Conservation (phyloP, 1,140 invertebrate genomes). For the Colletes gigas region DNA sequence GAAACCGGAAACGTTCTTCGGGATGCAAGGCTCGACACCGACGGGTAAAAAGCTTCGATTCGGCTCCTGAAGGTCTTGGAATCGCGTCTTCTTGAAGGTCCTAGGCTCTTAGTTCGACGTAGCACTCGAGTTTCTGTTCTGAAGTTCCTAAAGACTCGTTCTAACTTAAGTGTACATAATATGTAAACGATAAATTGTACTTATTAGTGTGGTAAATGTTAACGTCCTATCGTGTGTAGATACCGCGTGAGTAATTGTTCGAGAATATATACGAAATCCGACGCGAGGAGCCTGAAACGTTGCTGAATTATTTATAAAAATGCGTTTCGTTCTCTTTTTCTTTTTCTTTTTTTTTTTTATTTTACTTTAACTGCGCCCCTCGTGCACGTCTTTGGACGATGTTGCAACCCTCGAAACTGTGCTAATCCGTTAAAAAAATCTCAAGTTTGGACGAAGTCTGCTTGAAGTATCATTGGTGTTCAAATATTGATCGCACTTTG, state of each 20-base stretch:
- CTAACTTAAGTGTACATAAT: conserved; percentile 61
- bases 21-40: neutral
- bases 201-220: conserved; percentile 37
- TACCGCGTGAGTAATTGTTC: conserved; percentile 29
- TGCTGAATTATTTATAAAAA: neutral
- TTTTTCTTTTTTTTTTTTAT: neutral
- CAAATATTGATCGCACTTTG: neutral
- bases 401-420: neutral
- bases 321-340: neutral
- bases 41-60: neutral
- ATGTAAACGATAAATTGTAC: conserved; percentile 53
- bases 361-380: conserved; percentile 10
- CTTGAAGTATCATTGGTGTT: too few species aligned
- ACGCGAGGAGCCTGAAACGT: conserved; percentile 39
- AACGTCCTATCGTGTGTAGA: conserved; percentile 42
- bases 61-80: conserved; percentile 19
- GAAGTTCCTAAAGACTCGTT: conserved; percentile 64
- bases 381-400: neutral
- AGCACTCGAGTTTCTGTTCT: conserved; percentile 62
- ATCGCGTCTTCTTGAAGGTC: conserved; percentile 16
- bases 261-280: conserved; percentile 38
- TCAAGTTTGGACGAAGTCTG: too few species aligned
- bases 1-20: neutral
- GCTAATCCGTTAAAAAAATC: too few species aligned
- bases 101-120: conserved; percentile 54